Evolutionary conservation across 2,888 invertebrate species (phyloP).

Genomic region (Heterodera filipjevi): DNA sequence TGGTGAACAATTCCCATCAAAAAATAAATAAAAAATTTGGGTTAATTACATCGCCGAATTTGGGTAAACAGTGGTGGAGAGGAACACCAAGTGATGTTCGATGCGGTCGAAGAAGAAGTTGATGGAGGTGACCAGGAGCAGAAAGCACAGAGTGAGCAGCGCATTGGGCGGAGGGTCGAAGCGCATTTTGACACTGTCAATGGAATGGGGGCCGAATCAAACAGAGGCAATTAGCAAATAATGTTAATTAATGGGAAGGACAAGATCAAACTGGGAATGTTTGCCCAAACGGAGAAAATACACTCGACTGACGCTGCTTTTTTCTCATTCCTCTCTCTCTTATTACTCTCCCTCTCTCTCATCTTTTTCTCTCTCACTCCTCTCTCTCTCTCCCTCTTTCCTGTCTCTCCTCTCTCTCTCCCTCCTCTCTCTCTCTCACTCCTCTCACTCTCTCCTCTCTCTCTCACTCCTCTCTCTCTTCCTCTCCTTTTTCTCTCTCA

Average conservation of each 20-base stretch:
- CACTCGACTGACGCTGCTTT: too few species aligned
- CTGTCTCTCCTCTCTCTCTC: not conserved
- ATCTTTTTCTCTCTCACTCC: not conserved
- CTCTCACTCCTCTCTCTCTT: not conserved
- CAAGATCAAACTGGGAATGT: not conserved
- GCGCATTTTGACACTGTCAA: constrained; percentile 5
- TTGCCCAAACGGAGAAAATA: not conserved
- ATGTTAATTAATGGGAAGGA: not conserved
- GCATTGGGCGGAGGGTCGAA: not conserved
- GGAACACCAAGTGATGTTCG: constrained; percentile 19
- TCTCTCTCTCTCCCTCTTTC: not conserved
- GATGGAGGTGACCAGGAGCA: not conserved
- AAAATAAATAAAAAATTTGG: not conserved
- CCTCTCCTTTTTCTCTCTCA: too few species aligned
- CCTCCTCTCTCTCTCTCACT: too few species aligned
- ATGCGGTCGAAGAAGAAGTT: constrained; percentile 14
- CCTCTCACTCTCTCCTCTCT: not conserved
- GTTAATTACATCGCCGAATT: constrained; percentile 23
- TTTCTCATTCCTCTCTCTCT: not conserved
- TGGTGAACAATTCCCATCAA: not conserved
- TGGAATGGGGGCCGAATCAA: too few species aligned
- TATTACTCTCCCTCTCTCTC: too few species aligned
- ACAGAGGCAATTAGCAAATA: too few species aligned
- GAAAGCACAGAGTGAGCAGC: not conserved
- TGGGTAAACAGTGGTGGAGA: constrained; percentile 27